phyloP scores from a whole-genome alignment of 2,113 vertebrate genomes.

The Trematomus loennbergii region DNA sequence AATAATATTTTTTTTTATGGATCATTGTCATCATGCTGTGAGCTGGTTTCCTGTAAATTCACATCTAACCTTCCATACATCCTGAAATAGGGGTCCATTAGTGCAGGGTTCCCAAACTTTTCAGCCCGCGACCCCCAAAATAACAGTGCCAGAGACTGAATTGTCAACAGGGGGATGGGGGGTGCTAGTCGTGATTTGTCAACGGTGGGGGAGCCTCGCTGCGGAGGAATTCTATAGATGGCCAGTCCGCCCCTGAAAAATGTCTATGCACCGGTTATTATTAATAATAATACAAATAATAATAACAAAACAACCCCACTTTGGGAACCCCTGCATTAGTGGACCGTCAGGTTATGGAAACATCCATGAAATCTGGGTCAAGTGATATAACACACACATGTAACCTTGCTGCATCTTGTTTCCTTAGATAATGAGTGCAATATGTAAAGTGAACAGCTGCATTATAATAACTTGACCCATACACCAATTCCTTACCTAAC shows the following conservation, averaged over 20 bases:
- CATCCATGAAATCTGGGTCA: slow-evolving; percentile 29
- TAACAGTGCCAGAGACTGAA: too few species aligned
- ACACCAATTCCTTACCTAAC: neutral
- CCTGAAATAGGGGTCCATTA: neutral
- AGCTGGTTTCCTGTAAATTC: neutral
- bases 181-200: too few species aligned
- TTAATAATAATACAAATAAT: too few species aligned
- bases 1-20: neutral
- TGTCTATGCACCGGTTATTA: too few species aligned
- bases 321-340: too few species aligned
- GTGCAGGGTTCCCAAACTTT: too few species aligned
- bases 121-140: too few species aligned
- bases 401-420: neutral
- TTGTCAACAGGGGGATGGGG: too few species aligned
- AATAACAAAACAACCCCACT: too few species aligned
- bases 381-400: slow-evolving; percentile 29
- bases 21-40: neutral
- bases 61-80: neutral
- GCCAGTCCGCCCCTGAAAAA: too few species aligned
- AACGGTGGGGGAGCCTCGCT: too few species aligned
- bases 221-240: too few species aligned
- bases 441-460: neutral
- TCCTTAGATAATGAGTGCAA: neutral
- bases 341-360: neutral
- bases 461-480: neutral